Evolutionary conservation across 2,797 vertebrate genomes (phyloP).

Genomic region (Coilia nasus): DNA sequence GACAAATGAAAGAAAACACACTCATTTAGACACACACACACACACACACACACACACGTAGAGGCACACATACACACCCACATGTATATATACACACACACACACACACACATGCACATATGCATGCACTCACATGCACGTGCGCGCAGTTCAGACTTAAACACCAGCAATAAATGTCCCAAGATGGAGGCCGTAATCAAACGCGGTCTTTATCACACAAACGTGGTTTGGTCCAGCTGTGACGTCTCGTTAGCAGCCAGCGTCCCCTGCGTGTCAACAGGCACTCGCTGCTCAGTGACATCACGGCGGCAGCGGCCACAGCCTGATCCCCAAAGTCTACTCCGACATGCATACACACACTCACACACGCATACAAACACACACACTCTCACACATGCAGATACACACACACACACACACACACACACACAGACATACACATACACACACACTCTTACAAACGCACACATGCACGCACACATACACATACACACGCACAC

Average conservation of each 20-base stretch:
- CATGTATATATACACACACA: neutral
- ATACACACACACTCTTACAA: too few species aligned
- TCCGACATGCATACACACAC: neutral
- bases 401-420: too few species aligned
- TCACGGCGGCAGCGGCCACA: neutral
- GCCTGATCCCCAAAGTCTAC: neutral
- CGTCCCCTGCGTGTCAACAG: neutral
- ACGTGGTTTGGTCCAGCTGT: slow-evolving; percentile 12
- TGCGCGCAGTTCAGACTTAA: neutral
- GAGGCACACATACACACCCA: neutral
- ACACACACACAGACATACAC: too few species aligned
- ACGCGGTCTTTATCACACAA: slow-evolving; percentile 22
- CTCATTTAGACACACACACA: neutral
- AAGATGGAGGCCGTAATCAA: slow-evolving; percentile 9
- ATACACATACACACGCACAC: too few species aligned
- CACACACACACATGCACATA: neutral
- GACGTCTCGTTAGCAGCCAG: neutral
- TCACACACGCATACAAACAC: neutral
- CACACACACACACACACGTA: neutral
- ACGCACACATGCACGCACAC: too few species aligned
- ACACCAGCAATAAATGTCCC: slow-evolving; percentile 15
- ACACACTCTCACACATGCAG: neutral
- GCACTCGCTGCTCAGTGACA: neutral
- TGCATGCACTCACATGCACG: neutral
- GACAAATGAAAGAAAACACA: slow-evolving; percentile 20